phyloP scores from a whole-genome alignment of 2,888 invertebrate species.

The Eueremaeus valkanovi region DNA sequence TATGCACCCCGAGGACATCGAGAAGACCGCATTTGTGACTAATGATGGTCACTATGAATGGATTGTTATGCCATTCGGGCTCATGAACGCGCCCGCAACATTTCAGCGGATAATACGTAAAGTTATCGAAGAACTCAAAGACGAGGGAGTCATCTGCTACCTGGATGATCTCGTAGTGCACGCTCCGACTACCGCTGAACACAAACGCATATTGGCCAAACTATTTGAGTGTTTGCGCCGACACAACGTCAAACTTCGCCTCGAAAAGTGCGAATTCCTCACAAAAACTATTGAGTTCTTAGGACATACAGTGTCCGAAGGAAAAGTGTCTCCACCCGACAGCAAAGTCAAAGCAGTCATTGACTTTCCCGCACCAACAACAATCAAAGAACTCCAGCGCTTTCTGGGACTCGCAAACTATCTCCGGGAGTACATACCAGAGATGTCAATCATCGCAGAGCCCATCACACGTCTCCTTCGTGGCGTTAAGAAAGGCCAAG shows the following conservation, averaged over 20 bases:
- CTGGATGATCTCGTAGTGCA: conserved; percentile 47
- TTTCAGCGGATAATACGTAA: conserved; percentile 47
- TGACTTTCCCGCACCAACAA: conserved; percentile 42
- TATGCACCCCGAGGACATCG: conserved; percentile 44
- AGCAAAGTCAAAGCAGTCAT: conserved; percentile 44
- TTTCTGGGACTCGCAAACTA: conserved; percentile 43
- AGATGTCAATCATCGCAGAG: too few species aligned
- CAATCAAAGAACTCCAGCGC: conserved; percentile 42
- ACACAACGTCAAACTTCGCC: conserved; percentile 45
- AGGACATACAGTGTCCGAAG: conserved; percentile 44
- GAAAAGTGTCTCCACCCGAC: conserved; percentile 41
- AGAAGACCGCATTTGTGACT: conserved; percentile 48
- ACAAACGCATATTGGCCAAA: conserved; percentile 41
- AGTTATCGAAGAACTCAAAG: conserved; percentile 45
- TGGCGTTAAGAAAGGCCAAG: too few species aligned
- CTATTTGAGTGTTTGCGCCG: conserved; percentile 43
- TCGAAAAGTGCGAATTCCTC: conserved; percentile 45
- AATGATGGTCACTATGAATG: conserved; percentile 45
- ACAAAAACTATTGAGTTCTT: conserved; percentile 42
- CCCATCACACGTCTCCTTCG: too few species aligned
- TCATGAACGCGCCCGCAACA: conserved; percentile 46
- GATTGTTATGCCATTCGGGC: conserved; percentile 46
- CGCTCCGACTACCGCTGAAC: conserved; percentile 41
- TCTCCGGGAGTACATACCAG: too few species aligned
- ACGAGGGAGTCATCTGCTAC: conserved; percentile 45